A percentile compares a stretch with the other conserved stretches of the same genome.
These are phyloP conservation scores for Pteromalus puparum DNA, from an alignment of 1,140 invertebrate genomes.

Conservation along the genomic window DNA sequence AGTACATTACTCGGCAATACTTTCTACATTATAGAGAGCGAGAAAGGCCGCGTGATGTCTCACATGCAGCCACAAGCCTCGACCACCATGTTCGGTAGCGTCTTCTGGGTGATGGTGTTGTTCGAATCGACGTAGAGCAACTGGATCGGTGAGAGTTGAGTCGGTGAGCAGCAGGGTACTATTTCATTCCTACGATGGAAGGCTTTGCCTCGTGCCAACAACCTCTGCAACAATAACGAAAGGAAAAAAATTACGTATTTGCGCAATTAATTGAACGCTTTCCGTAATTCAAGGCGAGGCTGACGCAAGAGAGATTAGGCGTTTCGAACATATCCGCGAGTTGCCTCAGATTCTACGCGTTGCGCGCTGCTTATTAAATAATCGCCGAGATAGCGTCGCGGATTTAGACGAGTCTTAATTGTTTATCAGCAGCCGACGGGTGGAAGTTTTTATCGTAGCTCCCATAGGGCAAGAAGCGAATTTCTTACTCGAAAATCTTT, in stretches of 20 bases:
- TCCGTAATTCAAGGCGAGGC: too few relatives aligned
- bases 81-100: conserved; percentile 88
- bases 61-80: conserved; percentile 89
- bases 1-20: conserved; percentile 2
- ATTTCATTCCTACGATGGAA: conserved; percentile 74
- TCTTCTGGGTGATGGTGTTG: conserved; percentile 84
- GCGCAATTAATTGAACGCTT: too few relatives aligned
- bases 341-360: too few relatives aligned
- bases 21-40: neutral
- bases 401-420: too few relatives aligned
- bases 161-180: conserved; percentile 86
- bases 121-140: conserved; percentile 85
- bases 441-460: too few relatives aligned
- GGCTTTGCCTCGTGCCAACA: conserved; percentile 65
- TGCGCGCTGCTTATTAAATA: neutral
- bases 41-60: conserved; percentile 45
- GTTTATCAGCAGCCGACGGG: too few relatives aligned
- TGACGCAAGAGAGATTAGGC: neutral
- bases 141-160: conserved; percentile 84
- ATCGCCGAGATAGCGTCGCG: neutral
- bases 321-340: neutral
- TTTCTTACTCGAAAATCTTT: too few relatives aligned
- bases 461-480: too few relatives aligned
- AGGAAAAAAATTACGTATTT: too few relatives aligned
- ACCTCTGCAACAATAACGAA: conserved; percentile 79